Evolutionary conservation across 1,140 invertebrate genomes (phyloP).

Genomic region (Platorchestia sp.): DNA sequence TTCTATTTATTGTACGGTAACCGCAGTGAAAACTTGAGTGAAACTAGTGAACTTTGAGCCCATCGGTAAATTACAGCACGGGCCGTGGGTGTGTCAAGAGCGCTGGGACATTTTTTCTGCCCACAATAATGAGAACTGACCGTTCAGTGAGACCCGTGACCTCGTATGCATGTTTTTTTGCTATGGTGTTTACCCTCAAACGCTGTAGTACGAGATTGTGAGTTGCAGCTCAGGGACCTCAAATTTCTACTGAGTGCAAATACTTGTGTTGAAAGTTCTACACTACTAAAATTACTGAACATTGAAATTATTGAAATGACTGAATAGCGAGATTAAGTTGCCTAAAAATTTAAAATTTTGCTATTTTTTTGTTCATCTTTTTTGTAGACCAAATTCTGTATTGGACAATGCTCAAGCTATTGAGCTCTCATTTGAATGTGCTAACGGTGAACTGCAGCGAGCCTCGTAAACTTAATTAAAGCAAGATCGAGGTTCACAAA

Average conservation of each 20-base stretch:
- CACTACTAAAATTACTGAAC: no score
- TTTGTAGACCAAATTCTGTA: no score
- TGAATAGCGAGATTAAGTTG: no score
- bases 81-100: not conserved
- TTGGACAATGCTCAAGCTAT: no score
- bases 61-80: not conserved
- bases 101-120: not conserved
- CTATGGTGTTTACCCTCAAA: not conserved
- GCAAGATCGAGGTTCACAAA: not conserved
- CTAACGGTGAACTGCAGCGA: not conserved
- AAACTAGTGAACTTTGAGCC: not conserved
- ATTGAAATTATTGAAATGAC: no score
- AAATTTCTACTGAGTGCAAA: no score
- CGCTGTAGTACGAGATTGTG: not conserved
- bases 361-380: no score
- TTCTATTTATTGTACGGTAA: not conserved
- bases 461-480: not conserved
- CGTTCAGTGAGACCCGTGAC: not conserved
- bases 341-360: no score
- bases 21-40: not conserved
- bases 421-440: not conserved
- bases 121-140: not conserved
- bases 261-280: no score
- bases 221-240: not conserved
- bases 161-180: not conserved